Evolutionary conservation across 2,113 vertebrate species (phyloP).

Genomic region (Papio anubis): DNA sequence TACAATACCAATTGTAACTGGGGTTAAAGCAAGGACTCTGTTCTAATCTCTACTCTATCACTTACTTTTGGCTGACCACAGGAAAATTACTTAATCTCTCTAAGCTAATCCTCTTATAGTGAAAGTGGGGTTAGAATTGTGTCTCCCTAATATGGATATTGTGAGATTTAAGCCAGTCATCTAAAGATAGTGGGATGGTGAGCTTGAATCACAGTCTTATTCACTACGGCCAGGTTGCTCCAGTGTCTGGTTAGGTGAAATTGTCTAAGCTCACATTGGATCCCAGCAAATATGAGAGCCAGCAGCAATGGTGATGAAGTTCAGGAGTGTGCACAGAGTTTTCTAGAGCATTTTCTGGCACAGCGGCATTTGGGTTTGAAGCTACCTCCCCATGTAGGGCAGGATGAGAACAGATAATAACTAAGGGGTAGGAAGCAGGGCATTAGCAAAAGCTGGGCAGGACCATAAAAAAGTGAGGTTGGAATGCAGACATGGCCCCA

Average conservation of each 20-base stretch:
- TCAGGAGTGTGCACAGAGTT: not conserved
- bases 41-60: not conserved
- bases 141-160: not conserved
- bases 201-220: not conserved
- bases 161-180: not conserved
- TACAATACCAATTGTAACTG: not conserved
- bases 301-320: not conserved
- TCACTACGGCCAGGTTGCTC: not conserved
- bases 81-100: not conserved
- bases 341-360: not conserved
- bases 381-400: not conserved
- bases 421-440: not conserved
- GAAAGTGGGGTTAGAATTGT: not conserved
- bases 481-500: not conserved
- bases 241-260: not conserved
- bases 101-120: not conserved
- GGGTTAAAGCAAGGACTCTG: not conserved
- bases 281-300: not conserved
- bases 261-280: not conserved
- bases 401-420: not conserved
- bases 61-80: not conserved
- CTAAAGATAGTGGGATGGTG: not conserved
- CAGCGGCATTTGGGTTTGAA: not conserved
- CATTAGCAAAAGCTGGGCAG: not conserved
- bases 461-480: not conserved